These are phyloP conservation scores for Eulemur rufifrons DNA, from an alignment of 2,113 vertebrate species.

Conservation along the genomic window DNA sequence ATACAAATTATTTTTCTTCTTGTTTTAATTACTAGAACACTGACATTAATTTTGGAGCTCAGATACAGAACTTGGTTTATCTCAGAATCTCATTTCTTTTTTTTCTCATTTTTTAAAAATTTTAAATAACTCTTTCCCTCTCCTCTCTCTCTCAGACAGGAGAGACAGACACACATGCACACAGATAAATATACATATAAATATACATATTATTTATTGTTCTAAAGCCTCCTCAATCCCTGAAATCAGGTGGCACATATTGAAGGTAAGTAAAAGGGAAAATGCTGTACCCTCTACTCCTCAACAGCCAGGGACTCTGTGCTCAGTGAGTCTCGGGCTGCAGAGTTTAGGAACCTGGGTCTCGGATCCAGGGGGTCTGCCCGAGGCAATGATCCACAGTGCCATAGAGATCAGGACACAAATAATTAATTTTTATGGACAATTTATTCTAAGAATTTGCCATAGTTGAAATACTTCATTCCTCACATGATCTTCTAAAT, in stretches of 20 bases:
- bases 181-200: background rate
- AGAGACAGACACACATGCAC: background rate
- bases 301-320: background rate
- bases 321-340: background rate
- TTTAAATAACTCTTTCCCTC: background rate
- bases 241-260: background rate
- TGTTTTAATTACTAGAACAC: background rate
- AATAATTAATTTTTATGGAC: background rate
- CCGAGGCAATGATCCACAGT: background rate
- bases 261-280: background rate
- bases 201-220: background rate
- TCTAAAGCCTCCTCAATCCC: background rate
- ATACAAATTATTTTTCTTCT: background rate
- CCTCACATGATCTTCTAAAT: no score
- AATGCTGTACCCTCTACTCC: accelerated
- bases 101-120: background rate
- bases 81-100: background rate
- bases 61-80: background rate
- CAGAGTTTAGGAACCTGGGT: no score
- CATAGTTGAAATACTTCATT: background rate
- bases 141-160: background rate
- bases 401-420: background rate
- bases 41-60: background rate
- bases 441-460: background rate
- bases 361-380: background rate